Conservation (phyloP, 2,797 vertebrate species). For the Propithecus perrieri region DNA sequence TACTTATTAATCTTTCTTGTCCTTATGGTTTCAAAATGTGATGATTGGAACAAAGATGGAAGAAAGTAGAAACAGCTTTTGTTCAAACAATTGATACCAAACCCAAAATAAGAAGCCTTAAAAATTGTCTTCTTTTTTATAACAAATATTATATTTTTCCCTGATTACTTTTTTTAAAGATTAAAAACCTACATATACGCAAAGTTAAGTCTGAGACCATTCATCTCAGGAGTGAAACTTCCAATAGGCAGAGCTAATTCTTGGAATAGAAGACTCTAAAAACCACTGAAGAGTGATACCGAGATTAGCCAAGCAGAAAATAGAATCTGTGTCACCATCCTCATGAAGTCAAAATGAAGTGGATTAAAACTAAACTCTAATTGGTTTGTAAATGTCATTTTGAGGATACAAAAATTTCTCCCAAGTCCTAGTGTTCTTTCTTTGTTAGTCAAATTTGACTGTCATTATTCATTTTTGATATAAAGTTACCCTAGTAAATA, state of each 20-base stretch:
- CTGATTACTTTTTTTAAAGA: background rate
- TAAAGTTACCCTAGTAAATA: slow-evolving; percentile 9
- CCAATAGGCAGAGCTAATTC: slow-evolving; percentile 21
- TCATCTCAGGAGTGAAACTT: slow-evolving; percentile 8
- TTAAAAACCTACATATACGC: background rate
- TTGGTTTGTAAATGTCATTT: slow-evolving; percentile 59
- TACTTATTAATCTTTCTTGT: background rate
- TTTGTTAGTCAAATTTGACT: slow-evolving; percentile 41
- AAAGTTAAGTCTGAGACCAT: background rate
- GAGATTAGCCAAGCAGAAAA: slow-evolving; percentile 55
- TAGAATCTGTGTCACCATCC: slow-evolving; percentile 43
- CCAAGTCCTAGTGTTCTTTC: background rate
- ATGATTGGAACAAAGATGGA: background rate
- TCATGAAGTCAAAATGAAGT: slow-evolving; percentile 57
- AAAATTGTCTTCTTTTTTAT: background rate
- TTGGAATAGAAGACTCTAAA: slow-evolving; percentile 43
- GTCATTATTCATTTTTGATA: slow-evolving; percentile 20
- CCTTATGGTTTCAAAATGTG: background rate
- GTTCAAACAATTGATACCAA: background rate
- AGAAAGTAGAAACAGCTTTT: background rate
- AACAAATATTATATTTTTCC: background rate
- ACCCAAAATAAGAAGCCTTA: background rate
- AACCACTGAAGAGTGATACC: slow-evolving; percentile 38
- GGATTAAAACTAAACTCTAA: slow-evolving; percentile 60
- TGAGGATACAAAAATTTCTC: slow-evolving; percentile 46